Percentiles rank a stretch among this genome's conserved stretches.
Evolutionary conservation across 2,113 vertebrate species (phyloP).

Genomic region (Podarcis muralis): DNA sequence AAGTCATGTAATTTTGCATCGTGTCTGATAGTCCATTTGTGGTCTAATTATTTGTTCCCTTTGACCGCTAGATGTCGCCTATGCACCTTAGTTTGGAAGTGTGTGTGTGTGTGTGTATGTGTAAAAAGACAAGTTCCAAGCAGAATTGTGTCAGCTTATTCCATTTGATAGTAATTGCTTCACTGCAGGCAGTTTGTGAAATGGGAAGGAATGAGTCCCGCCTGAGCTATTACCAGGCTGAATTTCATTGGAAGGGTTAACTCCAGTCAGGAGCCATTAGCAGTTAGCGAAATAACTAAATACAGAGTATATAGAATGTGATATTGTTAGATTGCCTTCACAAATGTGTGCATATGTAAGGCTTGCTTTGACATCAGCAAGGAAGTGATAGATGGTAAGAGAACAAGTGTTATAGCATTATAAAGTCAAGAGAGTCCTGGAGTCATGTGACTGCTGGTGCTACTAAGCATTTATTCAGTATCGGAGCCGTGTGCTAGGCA

Average conservation of each 20-base stretch:
- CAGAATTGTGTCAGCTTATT: neutral
- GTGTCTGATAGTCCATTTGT: neutral
- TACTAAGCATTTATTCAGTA: slow-evolving; percentile 7
- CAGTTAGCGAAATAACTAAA: slow-evolving; percentile 1
- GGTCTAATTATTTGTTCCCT: neutral
- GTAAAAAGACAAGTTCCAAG: accelerated
- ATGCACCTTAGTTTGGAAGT: neutral
- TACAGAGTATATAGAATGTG: neutral
- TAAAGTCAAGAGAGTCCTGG: slow-evolving; percentile 36
- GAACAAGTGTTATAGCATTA: neutral
- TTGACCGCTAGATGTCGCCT: slow-evolving; percentile 44
- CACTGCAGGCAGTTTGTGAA: slow-evolving; percentile 29
- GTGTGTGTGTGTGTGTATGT: too few relatives aligned
- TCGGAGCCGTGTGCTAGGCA: neutral
- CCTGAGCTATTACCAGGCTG: neutral
- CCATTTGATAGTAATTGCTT: slow-evolving; percentile 20
- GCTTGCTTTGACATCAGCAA: neutral
- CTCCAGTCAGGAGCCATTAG: neutral
- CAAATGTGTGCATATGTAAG: neutral
- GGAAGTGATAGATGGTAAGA: neutral
- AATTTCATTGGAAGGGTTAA: neutral
- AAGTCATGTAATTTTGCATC: accelerated
- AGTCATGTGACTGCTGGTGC: neutral
- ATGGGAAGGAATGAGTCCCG: neutral
- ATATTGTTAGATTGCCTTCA: neutral